Percentiles rank a stretch among this genome's conserved stretches.
phyloP scores from a whole-genome alignment of 2,888 invertebrate species.

The Sceliomorpha sp. region DNA sequence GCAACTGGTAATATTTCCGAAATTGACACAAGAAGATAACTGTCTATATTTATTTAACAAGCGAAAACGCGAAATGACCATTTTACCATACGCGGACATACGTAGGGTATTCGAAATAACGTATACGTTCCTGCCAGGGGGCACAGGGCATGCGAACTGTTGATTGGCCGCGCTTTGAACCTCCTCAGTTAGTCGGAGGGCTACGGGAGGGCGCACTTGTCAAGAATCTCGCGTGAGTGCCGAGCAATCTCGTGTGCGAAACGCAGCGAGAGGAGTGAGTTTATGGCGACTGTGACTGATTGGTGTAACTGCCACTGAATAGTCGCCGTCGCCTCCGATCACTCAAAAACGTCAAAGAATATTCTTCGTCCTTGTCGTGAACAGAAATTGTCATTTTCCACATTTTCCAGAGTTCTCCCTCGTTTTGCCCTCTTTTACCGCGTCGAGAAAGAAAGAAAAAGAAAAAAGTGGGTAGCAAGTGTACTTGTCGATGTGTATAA shows the following conservation, averaged over 20 bases:
- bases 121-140: conserved; percentile 45
- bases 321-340: conserved; percentile 17
- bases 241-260: conserved; percentile 42
- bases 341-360: not conserved
- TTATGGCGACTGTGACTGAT: conserved; percentile 31
- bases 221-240: conserved; percentile 41
- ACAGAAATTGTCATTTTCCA: conserved; percentile 16
- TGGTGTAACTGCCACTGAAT: conserved; percentile 20
- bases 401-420: not conserved
- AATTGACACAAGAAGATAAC: too few species aligned
- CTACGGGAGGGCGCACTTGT: conserved; percentile 51
- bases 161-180: conserved; percentile 40
- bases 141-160: conserved; percentile 42
- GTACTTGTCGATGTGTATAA: conserved; percentile 25
- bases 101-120: too few species aligned
- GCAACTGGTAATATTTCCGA: too few species aligned
- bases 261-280: conserved; percentile 33
- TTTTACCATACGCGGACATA: too few species aligned
- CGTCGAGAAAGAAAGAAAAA: conserved; percentile 4
- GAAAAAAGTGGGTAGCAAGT: conserved; percentile 36
- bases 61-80: too few species aligned
- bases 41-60: too few species aligned
- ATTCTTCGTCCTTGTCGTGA: conserved; percentile 1
- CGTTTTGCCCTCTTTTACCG: not conserved
- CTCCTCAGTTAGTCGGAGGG: conserved; percentile 46